Conservation (phyloP, 1,140 invertebrate genomes). For the Zaprionus davidi region DNA sequence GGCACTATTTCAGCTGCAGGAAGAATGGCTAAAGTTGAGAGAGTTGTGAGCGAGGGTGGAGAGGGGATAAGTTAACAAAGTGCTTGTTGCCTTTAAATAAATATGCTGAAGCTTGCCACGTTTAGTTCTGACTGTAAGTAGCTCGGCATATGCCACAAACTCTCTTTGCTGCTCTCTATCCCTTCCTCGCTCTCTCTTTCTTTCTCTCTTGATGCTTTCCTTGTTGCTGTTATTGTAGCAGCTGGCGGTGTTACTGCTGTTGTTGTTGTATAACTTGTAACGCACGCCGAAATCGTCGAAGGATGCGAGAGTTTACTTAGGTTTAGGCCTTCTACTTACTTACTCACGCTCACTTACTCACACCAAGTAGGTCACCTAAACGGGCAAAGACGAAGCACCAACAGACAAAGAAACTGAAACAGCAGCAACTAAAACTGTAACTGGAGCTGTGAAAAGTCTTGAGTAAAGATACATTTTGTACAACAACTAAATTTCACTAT, state of each 20-base stretch:
- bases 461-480: slow-evolving; percentile 72
- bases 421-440: slow-evolving; percentile 12
- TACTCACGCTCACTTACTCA: background rate
- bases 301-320: slow-evolving; percentile 39
- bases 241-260: background rate
- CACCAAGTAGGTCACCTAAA: slow-evolving; percentile 34
- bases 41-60: background rate
- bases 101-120: slow-evolving; percentile 58
- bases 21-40: background rate
- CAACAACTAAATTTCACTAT: slow-evolving; percentile 81
- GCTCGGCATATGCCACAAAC: background rate
- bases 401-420: slow-evolving; percentile 33
- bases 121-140: slow-evolving; percentile 25
- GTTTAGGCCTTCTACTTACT: slow-evolving; percentile 27
- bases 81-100: slow-evolving; percentile 77
- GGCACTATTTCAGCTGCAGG: slow-evolving; percentile 3
- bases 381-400: slow-evolving; percentile 9
- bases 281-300: slow-evolving; percentile 24
- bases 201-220: background rate
- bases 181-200: background rate
- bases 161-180: background rate
- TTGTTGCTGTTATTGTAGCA: slow-evolving; percentile 12
- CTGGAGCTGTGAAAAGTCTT: slow-evolving; percentile 62
- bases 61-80: slow-evolving; percentile 57
- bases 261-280: slow-evolving; percentile 35